Conservation (phyloP, 1,140 invertebrate genomes). For the Paralvinella palmiformis region DNA sequence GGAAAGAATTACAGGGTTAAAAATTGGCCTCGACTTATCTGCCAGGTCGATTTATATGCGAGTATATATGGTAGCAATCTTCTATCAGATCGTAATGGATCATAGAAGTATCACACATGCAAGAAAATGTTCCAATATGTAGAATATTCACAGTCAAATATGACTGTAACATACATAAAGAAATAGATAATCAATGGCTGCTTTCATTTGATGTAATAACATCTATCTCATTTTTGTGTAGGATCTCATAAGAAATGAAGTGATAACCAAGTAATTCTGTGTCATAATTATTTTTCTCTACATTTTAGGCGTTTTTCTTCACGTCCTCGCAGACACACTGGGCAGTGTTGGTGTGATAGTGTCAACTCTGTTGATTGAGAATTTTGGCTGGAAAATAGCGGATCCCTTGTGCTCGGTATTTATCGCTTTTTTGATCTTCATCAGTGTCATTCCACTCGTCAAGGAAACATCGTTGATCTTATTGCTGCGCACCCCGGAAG, state of each 20-base stretch:
- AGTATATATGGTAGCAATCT: too few relatives aligned
- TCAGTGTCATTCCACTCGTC: constrained; percentile 57
- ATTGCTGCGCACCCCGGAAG: constrained; percentile 43
- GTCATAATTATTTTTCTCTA: too few relatives aligned
- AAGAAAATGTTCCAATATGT: too few relatives aligned
- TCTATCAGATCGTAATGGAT: too few relatives aligned
- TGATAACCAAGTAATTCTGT: too few relatives aligned
- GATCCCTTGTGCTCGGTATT: constrained; percentile 63
- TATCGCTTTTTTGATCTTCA: constrained; percentile 57
- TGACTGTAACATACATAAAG: neutral
- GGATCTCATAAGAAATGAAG: too few relatives aligned
- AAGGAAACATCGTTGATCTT: constrained; percentile 54
- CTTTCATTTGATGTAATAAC: constrained; percentile 3
- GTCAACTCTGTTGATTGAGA: constrained; percentile 59
- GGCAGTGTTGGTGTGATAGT: constrained; percentile 62
- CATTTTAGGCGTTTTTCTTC: constrained; percentile 62
- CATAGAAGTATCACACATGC: too few relatives aligned
- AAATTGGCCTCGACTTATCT: too few relatives aligned
- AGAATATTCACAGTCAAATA: too few relatives aligned
- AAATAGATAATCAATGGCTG: neutral
- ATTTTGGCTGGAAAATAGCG: constrained; percentile 58
- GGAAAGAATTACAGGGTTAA: too few relatives aligned
- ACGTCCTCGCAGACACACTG: constrained; percentile 60
- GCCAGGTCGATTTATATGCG: too few relatives aligned
- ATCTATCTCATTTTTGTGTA: too few relatives aligned